A percentile compares a stretch with the other conserved stretches of the same genome.
These are phyloP conservation scores for Columba guinea DNA, from an alignment of 2,797 vertebrate species.

Conservation along the genomic window DNA sequence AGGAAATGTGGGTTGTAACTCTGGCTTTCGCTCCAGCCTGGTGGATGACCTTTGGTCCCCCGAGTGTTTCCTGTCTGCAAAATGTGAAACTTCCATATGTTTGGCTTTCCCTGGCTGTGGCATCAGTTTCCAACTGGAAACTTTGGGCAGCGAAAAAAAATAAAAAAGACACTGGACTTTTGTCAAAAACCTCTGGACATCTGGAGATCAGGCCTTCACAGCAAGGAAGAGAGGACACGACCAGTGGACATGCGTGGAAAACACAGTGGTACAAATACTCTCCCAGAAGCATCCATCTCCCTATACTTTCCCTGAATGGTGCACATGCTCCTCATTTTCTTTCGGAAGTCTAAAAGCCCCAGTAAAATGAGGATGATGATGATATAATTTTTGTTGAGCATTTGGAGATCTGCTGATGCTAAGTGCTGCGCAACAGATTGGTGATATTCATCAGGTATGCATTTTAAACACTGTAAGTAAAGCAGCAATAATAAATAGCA, in stretches of 20 bases:
- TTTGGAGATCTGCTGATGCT: neutral
- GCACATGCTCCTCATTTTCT: neutral
- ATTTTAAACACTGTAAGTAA: neutral
- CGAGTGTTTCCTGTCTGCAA: constrained; percentile 51
- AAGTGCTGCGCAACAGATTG: neutral
- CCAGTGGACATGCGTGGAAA: neutral
- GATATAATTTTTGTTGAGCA: neutral
- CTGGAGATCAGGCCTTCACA: constrained; percentile 29
- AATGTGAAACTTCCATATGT: constrained; percentile 66
- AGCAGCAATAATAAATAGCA: neutral
- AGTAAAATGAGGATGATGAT: neutral
- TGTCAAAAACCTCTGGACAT: constrained; percentile 49
- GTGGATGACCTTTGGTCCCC: constrained; percentile 59
- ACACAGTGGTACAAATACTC: neutral
- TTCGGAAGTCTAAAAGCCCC: neutral
- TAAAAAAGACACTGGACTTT: constrained; percentile 5
- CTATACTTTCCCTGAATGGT: neutral
- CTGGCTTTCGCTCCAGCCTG: constrained; percentile 47
- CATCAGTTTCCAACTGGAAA: constrained; percentile 66
- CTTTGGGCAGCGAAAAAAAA: neutral
- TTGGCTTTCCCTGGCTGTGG: constrained; percentile 49
- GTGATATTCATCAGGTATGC: neutral
- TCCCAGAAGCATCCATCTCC: neutral
- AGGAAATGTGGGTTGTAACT: constrained; percentile 61
- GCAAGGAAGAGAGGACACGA: fast-evolving